Percentiles rank a stretch among this genome's conserved stretches.
phyloP scores from a whole-genome alignment of 1,140 invertebrate genomes.

The Pseudomyrmex flavicornis region DNA sequence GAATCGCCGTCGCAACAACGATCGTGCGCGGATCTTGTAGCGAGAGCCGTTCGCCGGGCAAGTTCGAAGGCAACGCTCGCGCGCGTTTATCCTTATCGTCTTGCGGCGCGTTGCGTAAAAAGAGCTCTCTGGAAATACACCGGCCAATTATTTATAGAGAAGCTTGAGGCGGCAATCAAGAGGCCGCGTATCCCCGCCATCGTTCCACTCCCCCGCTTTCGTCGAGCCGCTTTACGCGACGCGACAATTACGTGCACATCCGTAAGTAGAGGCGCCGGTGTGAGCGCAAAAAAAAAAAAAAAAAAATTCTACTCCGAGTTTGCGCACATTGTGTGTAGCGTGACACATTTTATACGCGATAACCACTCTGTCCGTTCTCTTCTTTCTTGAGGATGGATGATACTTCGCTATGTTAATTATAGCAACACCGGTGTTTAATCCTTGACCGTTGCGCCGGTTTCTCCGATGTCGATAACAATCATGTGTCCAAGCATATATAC shows the following conservation, averaged over 20 bases:
- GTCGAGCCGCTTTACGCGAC: conserved; percentile 20
- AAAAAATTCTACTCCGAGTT: conserved; percentile 7
- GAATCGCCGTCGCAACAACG: background rate
- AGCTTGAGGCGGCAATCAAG: conserved; percentile 53
- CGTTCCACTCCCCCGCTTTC: conserved; percentile 5
- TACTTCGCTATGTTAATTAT: conserved; percentile 38
- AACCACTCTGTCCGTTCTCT: background rate
- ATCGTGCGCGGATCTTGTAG: background rate
- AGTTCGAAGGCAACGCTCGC: conserved; percentile 63
- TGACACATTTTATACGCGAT: conserved; percentile 16
- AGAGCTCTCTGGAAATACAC: conserved; percentile 71
- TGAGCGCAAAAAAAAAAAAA: background rate
- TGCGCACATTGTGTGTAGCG: background rate
- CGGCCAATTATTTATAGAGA: conserved; percentile 75
- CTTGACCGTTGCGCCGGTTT: conserved; percentile 38
- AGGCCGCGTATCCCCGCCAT: conserved; percentile 4
- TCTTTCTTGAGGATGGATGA: conserved; percentile 8
- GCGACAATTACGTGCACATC: background rate
- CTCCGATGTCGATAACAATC: conserved; percentile 25
- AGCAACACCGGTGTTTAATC: conserved; percentile 19
- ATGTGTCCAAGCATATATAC: background rate
- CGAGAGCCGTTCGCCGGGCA: conserved; percentile 28
- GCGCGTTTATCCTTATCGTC: conserved; percentile 75
- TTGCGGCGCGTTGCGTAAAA: conserved; percentile 68
- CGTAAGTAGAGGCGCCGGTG: background rate